phyloP scores from a whole-genome alignment of 2,797 vertebrate species.

The Garrulus glandarius region DNA sequence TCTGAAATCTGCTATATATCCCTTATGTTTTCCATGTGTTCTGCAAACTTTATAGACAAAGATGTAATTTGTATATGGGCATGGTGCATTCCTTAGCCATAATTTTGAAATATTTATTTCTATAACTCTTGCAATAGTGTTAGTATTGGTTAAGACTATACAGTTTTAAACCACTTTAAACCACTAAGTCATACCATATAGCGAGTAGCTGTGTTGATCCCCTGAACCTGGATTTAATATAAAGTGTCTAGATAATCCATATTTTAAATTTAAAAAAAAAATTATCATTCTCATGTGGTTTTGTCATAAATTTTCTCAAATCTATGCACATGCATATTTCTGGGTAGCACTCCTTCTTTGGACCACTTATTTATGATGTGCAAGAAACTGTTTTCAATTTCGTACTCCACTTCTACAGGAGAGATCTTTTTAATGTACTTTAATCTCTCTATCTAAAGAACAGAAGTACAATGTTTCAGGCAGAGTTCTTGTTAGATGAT shows the following conservation, averaged over 20 bases:
- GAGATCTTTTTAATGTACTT: background rate
- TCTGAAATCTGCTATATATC: background rate
- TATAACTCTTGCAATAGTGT: background rate
- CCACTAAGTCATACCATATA: background rate
- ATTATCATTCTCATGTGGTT: background rate
- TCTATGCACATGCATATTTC: background rate
- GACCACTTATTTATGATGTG: constrained; percentile 13
- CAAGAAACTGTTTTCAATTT: constrained; percentile 23
- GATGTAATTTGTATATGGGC: background rate
- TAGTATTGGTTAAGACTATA: background rate
- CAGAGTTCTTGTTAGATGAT: constrained; percentile 2
- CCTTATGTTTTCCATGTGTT: constrained; percentile 20
- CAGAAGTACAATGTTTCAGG: constrained; percentile 3
- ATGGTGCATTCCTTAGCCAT: background rate
- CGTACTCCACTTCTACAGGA: background rate
- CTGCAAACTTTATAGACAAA: background rate
- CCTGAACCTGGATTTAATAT: background rate
- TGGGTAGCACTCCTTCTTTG: background rate
- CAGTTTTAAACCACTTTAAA: background rate
- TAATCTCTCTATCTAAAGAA: constrained; percentile 6
- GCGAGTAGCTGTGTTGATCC: background rate
- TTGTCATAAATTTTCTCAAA: background rate
- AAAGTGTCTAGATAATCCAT: background rate
- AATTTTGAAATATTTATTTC: constrained; percentile 9
- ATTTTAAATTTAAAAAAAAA: background rate